phyloP scores from a whole-genome alignment of 2,888 invertebrate species.

The Helicoverpa assulta region DNA sequence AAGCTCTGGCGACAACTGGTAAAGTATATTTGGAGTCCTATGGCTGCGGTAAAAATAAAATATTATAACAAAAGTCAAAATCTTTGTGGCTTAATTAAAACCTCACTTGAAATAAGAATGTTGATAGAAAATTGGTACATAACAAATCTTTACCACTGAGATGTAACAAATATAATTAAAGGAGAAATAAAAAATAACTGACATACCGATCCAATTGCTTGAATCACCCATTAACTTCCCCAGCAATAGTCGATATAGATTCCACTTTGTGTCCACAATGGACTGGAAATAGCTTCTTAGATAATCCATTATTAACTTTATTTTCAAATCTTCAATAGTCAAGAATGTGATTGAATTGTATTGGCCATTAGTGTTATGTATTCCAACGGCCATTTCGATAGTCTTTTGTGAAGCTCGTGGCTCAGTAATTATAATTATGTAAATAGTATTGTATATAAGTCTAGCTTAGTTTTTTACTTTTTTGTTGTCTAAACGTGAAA shows the following conservation, averaged over 20 bases:
- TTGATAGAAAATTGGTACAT: too few relatives aligned
- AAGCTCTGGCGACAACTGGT: too few relatives aligned
- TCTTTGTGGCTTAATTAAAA: too few relatives aligned
- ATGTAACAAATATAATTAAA: too few relatives aligned
- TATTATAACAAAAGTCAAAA: too few relatives aligned
- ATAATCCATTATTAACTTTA: slow-evolving; percentile 48
- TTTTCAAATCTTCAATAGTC: slow-evolving; percentile 18
- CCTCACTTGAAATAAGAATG: too few relatives aligned
- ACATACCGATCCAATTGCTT: slow-evolving; percentile 2
- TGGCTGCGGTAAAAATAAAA: too few relatives aligned
- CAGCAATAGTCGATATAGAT: neutral
- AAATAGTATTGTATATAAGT: slow-evolving; percentile 23
- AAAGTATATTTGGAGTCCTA: too few relatives aligned
- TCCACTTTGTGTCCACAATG: slow-evolving; percentile 5
- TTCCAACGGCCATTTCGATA: slow-evolving; percentile 38
- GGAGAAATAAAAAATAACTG: neutral
- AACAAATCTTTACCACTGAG: too few relatives aligned
- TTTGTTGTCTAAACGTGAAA: neutral
- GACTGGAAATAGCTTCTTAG: slow-evolving; percentile 20
- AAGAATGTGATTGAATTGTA: slow-evolving; percentile 45
- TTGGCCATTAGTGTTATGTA: slow-evolving; percentile 35
- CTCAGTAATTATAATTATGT: slow-evolving; percentile 31
- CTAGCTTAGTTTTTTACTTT: slow-evolving; percentile 20
- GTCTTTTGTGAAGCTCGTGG: slow-evolving; percentile 40
- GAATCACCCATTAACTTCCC: neutral